These are phyloP conservation scores for Prionailurus bengalensis DNA, from an alignment of 2,113 vertebrate genomes.

Conservation along the genomic window DNA sequence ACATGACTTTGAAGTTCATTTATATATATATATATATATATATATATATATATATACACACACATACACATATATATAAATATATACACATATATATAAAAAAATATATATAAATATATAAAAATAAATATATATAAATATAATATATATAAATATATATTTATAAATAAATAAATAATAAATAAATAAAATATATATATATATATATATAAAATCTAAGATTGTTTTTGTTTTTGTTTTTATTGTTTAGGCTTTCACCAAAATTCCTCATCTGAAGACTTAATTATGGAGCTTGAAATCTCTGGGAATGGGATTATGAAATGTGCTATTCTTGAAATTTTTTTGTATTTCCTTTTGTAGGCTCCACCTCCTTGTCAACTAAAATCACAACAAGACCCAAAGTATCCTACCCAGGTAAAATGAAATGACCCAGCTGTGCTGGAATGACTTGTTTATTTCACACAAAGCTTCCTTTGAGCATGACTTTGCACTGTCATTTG, in stretches of 20 bases:
- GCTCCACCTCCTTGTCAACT: not conserved
- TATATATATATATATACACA: too few relatives aligned
- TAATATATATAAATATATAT: accelerated
- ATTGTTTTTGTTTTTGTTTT: not conserved
- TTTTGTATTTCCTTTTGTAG: not conserved
- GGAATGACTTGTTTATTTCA: not conserved
- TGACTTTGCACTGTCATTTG: not conserved
- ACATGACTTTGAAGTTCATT: not conserved
- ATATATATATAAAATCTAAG: not conserved
- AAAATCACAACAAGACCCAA: not conserved
- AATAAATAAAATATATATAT: too few relatives aligned
- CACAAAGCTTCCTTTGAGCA: not conserved
- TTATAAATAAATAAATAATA: too few relatives aligned
- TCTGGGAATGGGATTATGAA: not conserved
- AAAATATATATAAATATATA: accelerated
- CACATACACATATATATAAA: too few relatives aligned
- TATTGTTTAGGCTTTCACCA: not conserved
- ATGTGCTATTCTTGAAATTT: not conserved
- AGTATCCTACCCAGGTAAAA: slow-evolving; percentile 26
- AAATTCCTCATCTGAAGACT: not conserved
- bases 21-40: too few relatives aligned
- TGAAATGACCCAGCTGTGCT: not conserved
- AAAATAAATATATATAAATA: too few relatives aligned
- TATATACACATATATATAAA: too few relatives aligned
- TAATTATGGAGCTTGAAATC: not conserved